Evolutionary conservation across 2,113 vertebrate species (phyloP), one percentile per base, ranked within the genome.

Genomic region (Sula dactylatra): DNA sequence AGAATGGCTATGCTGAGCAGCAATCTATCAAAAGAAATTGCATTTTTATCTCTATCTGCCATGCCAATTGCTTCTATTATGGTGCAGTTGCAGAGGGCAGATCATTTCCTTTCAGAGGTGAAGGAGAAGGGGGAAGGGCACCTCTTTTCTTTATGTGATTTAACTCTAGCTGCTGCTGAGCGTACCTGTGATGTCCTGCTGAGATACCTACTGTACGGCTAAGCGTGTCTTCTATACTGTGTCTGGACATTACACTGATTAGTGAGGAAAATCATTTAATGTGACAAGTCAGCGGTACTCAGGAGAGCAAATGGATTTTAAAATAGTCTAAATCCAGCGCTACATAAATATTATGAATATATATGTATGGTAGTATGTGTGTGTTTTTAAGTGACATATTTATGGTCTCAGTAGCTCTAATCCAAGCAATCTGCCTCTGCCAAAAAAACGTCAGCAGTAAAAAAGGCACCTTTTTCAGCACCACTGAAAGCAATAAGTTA

Each of bases 271-370:
- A 77, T 93, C 45, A 93, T 96, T 86, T 90, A 93, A 91, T 87
- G 64, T 97, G 93, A 88, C 91, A 95, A 86, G 67, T 86, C 93
- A 78, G 66, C 4, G 0, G 81, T 59, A 36, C 71, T 94, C 84
- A 55, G 89, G 64, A 95, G 91, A 96, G 89, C 74, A 97, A 96
- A 95, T 93, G 89, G 93, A 90, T 93, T 96, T 97, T 96, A 93
- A 96, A 93, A 91, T 27, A 80, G 62, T 64, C 93, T 95, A 95
- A 97, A 94, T 91, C 81, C 89, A 70, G 84, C 1, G n/a, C 86
- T 89, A 73, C 92, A 91, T 97, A 96, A 97, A 94, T 94, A 95
- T 93, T 94, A 92, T 88, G 86, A 88, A 88, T 86, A 66, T 93
- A 94, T 95, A 86, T 70, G 22, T 90, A 64, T 49, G 16, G 59